Conservation (phyloP, 2,888 invertebrate genomes). For the Agonopterix alstromeriana region DNA sequence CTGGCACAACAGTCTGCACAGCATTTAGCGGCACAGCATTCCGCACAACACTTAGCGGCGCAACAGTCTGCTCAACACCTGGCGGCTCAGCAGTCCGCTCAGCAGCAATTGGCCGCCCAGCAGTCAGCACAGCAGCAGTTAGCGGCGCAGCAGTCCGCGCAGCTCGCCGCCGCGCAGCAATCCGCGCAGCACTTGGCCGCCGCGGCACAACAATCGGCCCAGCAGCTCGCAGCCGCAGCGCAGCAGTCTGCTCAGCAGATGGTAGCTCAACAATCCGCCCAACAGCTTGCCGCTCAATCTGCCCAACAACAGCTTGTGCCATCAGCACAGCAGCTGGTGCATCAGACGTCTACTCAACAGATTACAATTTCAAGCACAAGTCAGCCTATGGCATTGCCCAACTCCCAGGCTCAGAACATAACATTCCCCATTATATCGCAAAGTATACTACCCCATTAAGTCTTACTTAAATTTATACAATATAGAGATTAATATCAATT, state of each 20-base stretch:
- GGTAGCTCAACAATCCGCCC: constrained; percentile 51
- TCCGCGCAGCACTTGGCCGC: constrained; percentile 41
- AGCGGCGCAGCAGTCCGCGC: constrained; percentile 42
- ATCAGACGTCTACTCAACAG: constrained; percentile 67
- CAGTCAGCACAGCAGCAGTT: constrained; percentile 48
- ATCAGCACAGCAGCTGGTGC: constrained; percentile 57
- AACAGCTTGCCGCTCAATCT: constrained; percentile 56
- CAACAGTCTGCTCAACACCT: constrained; percentile 49
- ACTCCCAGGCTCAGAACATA: constrained; percentile 64
- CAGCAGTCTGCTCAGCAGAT: constrained; percentile 56
- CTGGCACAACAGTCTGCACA: constrained; percentile 58
- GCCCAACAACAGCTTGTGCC: constrained; percentile 63
- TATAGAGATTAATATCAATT: too few relatives aligned
- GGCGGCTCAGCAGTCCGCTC: constrained; percentile 37
- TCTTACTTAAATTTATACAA: background rate
- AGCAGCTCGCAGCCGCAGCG: constrained; percentile 42
- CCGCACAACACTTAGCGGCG: constrained; percentile 41
- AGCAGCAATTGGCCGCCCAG: constrained; percentile 55
- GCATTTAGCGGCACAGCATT: constrained; percentile 53
- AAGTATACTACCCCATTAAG: constrained; percentile 63
- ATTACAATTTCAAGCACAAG: constrained; percentile 68
- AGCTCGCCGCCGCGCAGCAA: constrained; percentile 39
- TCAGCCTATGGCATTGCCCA: constrained; percentile 64
- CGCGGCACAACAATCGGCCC: constrained; percentile 47
- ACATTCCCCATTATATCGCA: constrained; percentile 71